phyloP scores from a whole-genome alignment of 2,797 vertebrate genomes.

The Pipistrellus nathusii region DNA sequence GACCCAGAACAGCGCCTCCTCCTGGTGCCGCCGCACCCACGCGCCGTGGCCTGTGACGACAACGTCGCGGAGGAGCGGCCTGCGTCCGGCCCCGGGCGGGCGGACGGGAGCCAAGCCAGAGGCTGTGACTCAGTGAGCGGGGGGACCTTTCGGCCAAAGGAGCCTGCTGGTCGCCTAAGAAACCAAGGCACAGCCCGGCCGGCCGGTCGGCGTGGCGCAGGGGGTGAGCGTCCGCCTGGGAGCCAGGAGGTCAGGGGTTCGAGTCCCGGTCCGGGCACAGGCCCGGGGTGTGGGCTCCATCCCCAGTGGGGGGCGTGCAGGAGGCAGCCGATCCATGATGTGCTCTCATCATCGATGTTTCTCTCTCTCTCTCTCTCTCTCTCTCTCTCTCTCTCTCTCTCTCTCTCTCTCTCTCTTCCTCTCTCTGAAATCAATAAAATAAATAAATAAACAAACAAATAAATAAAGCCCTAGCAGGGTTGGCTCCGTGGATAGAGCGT shows the following conservation, averaged over 20 bases:
- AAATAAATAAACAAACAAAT: neutral
- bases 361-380: neutral
- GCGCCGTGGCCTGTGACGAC: constrained; percentile 92
- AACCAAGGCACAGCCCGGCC: neutral
- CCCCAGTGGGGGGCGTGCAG: too few relatives aligned
- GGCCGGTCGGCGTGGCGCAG: too few relatives aligned
- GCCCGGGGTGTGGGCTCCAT: too few relatives aligned
- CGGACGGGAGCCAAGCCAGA: neutral
- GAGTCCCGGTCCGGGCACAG: neutral
- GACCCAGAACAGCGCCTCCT: constrained; percentile 94
- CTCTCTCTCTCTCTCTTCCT: neutral
- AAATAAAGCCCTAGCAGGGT: too few relatives aligned
- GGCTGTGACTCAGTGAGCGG: neutral
- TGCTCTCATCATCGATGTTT: too few relatives aligned
- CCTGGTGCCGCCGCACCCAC: constrained; percentile 95
- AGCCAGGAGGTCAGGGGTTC: neutral
- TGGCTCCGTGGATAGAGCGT: too few relatives aligned
- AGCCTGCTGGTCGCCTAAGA: neutral
- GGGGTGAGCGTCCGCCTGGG: neutral
- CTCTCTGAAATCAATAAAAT: neutral
- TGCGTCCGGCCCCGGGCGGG: neutral
- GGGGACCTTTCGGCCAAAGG: too few relatives aligned
- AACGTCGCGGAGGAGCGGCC: constrained; percentile 46
- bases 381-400: neutral
- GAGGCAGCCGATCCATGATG: too few relatives aligned